phyloP scores from a whole-genome alignment of 1,140 invertebrate species.

The Trichonephila clavata region DNA sequence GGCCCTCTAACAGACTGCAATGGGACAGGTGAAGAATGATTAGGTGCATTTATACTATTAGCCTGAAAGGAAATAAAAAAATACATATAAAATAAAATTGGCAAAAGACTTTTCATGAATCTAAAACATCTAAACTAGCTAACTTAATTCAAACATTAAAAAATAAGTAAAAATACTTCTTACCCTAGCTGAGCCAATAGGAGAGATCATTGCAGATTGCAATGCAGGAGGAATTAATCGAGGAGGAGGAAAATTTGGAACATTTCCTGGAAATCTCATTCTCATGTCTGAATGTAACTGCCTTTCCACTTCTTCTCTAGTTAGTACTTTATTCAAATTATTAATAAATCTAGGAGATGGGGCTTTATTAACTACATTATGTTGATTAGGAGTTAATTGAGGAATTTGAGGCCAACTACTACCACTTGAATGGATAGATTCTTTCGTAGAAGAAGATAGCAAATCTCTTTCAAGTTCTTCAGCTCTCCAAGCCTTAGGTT shows the following conservation, averaged over 20 bases:
- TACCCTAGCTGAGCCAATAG: slow-evolving; percentile 57
- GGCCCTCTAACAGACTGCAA: background rate
- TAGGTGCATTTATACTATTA: slow-evolving; percentile 28
- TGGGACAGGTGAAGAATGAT: slow-evolving; percentile 40
- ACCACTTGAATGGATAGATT: background rate
- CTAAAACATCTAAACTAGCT: no score
- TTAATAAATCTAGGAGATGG: background rate
- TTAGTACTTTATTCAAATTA: slow-evolving; percentile 55
- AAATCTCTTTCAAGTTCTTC: slow-evolving; percentile 68
- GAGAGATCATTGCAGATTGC: slow-evolving; percentile 44
- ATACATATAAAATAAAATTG: background rate
- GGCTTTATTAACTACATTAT: background rate
- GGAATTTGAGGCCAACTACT: slow-evolving; percentile 50
- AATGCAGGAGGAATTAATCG: slow-evolving; percentile 26
- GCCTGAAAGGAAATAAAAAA: slow-evolving; percentile 1
- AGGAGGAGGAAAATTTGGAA: slow-evolving; percentile 4
- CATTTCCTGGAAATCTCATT: slow-evolving; percentile 8
- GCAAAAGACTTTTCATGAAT: background rate
- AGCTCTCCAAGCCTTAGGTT: slow-evolving; percentile 63
- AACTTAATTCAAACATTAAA: no score
- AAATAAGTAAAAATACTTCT: background rate
- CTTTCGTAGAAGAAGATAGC: slow-evolving; percentile 16
- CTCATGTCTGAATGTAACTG: slow-evolving; percentile 57
- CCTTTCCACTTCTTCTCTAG: slow-evolving; percentile 69
- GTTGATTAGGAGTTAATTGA: background rate